A percentile compares a stretch with the other conserved stretches of the same genome.
Conservation (phyloP, 2,888 invertebrate genomes). For the Xestobium rufovillosum region DNA sequence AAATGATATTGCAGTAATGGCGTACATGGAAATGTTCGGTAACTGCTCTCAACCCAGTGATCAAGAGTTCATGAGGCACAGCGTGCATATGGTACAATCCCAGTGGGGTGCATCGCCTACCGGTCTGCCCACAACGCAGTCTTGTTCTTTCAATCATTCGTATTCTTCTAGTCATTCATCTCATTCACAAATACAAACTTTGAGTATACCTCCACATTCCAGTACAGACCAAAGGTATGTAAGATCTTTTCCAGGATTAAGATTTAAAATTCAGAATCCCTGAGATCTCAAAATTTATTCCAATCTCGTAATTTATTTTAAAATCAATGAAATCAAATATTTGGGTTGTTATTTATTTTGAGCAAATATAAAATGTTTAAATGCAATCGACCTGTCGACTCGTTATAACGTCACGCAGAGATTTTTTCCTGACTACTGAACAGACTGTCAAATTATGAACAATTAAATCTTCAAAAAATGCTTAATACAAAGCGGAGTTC, state of each 20-base stretch:
- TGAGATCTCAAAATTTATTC: too few species aligned
- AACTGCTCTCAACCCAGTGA: conserved; percentile 76
- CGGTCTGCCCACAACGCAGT: conserved; percentile 50
- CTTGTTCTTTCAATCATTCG: conserved; percentile 47
- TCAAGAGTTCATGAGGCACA: conserved; percentile 76
- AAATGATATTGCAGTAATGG: conserved; percentile 76
- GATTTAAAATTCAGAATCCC: conserved; percentile 15
- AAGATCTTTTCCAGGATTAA: conserved; percentile 5
- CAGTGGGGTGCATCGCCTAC: conserved; percentile 31
- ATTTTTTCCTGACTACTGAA: too few species aligned
- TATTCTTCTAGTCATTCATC: conserved; percentile 33
- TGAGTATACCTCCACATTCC: conserved; percentile 28
- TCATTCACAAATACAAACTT: conserved; percentile 32
- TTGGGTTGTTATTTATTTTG: too few species aligned
- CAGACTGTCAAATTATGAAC: too few species aligned
- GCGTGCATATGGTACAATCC: conserved; percentile 58
- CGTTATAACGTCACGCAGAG: too few species aligned
- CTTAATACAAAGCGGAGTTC: too few species aligned
- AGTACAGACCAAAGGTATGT: conserved; percentile 24
- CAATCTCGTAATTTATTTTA: too few species aligned
- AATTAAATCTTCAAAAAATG: too few species aligned
- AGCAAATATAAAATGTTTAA: too few species aligned
- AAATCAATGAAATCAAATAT: too few species aligned
- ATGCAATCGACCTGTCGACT: too few species aligned
- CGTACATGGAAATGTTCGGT: conserved; percentile 93